Conservation (phyloP, 2,113 vertebrate species). For the Upupa epops region DNA sequence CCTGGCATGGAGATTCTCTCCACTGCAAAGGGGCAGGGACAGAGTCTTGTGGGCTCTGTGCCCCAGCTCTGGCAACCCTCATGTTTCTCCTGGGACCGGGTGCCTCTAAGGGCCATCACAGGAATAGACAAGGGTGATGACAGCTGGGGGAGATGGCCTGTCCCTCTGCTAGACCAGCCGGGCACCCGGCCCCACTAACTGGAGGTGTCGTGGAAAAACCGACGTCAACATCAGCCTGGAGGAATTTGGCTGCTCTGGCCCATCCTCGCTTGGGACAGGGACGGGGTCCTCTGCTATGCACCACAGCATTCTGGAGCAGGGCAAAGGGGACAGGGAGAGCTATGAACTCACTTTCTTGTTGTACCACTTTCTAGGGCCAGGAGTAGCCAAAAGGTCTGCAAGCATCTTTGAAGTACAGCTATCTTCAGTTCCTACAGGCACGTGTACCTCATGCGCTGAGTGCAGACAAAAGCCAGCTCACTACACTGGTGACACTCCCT, state of each 20-base stretch:
- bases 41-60: neutral
- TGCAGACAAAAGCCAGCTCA: neutral
- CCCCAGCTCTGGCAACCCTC: neutral
- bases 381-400: neutral
- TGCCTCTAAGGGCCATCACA: neutral
- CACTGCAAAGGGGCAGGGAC: neutral
- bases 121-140: constrained; percentile 1
- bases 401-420: neutral
- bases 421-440: neutral
- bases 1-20: rapidly evolving
- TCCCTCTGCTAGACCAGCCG: neutral
- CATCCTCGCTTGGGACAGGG: neutral
- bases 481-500: neutral
- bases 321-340: rapidly evolving
- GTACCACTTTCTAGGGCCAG: rapidly evolving
- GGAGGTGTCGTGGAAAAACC: constrained; percentile 34
- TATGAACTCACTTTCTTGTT: neutral
- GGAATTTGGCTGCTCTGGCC: neutral
- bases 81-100: neutral
- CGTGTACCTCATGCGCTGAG: rapidly evolving
- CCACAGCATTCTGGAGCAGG: neutral
- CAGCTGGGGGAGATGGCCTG: constrained; percentile 51
- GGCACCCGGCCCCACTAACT: neutral
- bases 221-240: neutral
- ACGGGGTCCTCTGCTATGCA: neutral